Percentiles rank a stretch among this genome's conserved stretches.
phyloP scores from a whole-genome alignment of 2,797 vertebrate species.

The Bryconaethiops microstoma region DNA sequence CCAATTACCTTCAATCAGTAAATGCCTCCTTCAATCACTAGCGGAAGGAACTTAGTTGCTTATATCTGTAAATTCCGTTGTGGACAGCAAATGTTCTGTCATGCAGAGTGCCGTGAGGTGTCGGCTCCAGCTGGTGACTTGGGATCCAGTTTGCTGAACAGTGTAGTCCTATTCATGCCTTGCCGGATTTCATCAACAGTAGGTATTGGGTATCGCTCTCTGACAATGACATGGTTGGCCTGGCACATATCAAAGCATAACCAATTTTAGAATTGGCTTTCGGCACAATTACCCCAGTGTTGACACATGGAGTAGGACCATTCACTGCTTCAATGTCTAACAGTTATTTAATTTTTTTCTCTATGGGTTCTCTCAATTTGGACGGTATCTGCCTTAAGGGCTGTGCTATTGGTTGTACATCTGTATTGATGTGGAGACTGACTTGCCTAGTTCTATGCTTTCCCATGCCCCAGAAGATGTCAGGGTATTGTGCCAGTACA shows the following conservation, averaged over 20 bases:
- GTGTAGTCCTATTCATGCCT: constrained; percentile 29
- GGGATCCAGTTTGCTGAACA: constrained; percentile 37
- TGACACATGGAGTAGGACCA: constrained; percentile 42
- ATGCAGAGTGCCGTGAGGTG: constrained; percentile 15
- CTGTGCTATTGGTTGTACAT: too few relatives aligned
- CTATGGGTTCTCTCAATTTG: too few relatives aligned
- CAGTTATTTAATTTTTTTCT: too few relatives aligned
- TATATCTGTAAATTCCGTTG: constrained; percentile 49
- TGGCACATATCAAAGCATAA: too few relatives aligned
- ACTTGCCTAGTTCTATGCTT: constrained; percentile 5
- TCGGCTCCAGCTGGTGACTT: constrained; percentile 29
- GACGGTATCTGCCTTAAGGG: too few relatives aligned
- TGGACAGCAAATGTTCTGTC: constrained; percentile 35
- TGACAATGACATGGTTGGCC: too few relatives aligned
- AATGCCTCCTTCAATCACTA: too few relatives aligned
- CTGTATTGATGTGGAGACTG: too few relatives aligned
- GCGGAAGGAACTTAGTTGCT: constrained; percentile 38
- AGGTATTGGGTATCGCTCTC: constrained; percentile 27
- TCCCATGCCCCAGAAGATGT: constrained; percentile 20
- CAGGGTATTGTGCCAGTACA: constrained; percentile 4
- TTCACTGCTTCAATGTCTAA: constrained; percentile 26
- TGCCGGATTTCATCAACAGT: constrained; percentile 36
- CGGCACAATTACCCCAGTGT: constrained; percentile 22
- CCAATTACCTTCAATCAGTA: too few relatives aligned
- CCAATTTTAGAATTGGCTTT: background rate